Evolutionary conservation across 2,888 invertebrate species (phyloP), one percentile per base, ranked within the genome.

Genomic region (Amiota minor): DNA sequence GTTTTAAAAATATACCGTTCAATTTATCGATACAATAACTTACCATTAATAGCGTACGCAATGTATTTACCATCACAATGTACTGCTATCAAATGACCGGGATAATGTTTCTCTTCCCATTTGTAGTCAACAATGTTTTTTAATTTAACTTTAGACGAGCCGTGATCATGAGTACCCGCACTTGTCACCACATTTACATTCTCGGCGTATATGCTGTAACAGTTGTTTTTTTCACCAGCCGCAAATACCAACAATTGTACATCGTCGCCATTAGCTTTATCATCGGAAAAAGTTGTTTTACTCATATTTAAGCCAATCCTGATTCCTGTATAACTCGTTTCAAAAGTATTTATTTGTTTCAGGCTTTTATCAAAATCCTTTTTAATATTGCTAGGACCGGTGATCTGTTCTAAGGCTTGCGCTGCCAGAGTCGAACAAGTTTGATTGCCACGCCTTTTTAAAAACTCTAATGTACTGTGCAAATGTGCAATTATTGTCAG

Each of bases 31-130:
- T 8, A 35, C 6, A 0, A 4, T 6, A 35, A 64, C 84, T 89
- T 90, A 97, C 97, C 95, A 93, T 95, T 97, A 77, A 98, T 94
- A 75, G 94, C 95, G 90, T 98, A 98, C 0, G 98, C 98, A 79
- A 97, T 91, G 89, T 95, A 95, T 85, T 95, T 94, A 72, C 96
- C 95, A 85, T 93, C 93, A 84, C 95, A 93, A 89, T 98, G 97
- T 59, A 97, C 94, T 11, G 97, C 96, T 56, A 98, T 92, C 74
- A 98, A 91, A 87, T 96, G 96, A 0, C 98, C 98, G 0, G 93
- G 92, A 84, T 97, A 97, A 87, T 95, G 95, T 82, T 94, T 94
- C 64, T 94, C 92, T 88, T 98, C 98, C 98, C 98, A 98, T 79
- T 95, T 95, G 89, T 96, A 98, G 86, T 97, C 97, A 23, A 97